Percentiles rank a stretch among this genome's conserved stretches.
phyloP scores from a whole-genome alignment of 2,888 invertebrate genomes.

The Zygogramma bicolorata region DNA sequence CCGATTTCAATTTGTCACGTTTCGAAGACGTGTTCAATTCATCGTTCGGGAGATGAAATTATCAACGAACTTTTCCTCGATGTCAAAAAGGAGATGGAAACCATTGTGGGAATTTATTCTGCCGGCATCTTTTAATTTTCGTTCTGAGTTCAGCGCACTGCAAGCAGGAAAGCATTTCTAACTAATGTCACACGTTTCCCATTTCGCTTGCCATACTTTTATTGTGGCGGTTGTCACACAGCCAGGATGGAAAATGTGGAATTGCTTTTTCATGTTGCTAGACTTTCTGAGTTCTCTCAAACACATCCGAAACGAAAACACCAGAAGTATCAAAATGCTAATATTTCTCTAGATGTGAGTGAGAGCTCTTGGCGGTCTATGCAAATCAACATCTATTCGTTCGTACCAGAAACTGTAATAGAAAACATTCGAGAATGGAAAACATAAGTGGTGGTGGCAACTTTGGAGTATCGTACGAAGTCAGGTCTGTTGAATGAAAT shows the following conservation, averaged over 20 bases:
- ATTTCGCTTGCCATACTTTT: neutral
- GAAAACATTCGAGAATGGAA: too few species aligned
- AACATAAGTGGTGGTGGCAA: too few species aligned
- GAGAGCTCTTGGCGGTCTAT: neutral
- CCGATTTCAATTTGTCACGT: neutral
- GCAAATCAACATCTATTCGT: neutral
- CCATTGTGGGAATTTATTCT: neutral
- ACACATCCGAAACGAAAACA: conserved; percentile 3
- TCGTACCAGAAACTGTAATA: neutral
- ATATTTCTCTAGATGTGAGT: neutral
- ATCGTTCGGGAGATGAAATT: neutral
- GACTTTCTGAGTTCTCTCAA: neutral
- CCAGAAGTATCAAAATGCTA: neutral
- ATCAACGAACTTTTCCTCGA: neutral
- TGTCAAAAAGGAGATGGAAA: neutral
- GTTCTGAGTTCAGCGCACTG: neutral
- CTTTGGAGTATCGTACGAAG: too few species aligned
- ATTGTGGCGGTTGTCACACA: conserved; percentile 8
- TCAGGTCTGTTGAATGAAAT: too few species aligned
- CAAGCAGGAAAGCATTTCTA: neutral
- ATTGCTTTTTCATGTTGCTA: conserved; percentile 10
- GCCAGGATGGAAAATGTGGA: conserved; percentile 3
- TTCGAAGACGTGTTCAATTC: neutral
- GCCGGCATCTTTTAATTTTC: neutral
- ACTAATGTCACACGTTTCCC: conserved; percentile 9